These are phyloP conservation scores for Bellardia pandia DNA, from an alignment of 2,888 invertebrate species.

Conservation along the genomic window DNA sequence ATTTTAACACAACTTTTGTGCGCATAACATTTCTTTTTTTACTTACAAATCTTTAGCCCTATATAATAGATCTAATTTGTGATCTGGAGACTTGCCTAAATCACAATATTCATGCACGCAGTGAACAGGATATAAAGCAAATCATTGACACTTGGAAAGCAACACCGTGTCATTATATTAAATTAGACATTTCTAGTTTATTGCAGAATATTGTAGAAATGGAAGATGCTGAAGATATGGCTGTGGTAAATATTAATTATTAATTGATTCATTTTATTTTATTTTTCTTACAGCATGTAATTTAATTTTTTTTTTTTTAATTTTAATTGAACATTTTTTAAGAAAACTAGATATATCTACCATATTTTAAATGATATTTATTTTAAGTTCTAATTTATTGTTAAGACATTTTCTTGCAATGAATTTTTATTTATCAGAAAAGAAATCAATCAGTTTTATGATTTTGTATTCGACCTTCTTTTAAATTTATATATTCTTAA, in stretches of 20 bases:
- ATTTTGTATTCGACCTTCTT: neutral
- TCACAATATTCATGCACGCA: constrained; percentile 93
- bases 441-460: neutral
- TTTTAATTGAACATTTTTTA: constrained; percentile 2
- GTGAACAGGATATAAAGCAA: constrained; percentile 90
- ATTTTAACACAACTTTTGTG: constrained; percentile 13
- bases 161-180: constrained; percentile 92
- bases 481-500: neutral
- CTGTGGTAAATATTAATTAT: constrained; percentile 80
- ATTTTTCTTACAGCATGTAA: constrained; percentile 30
- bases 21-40: constrained; percentile 29
- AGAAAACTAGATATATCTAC: neutral
- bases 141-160: constrained; percentile 90
- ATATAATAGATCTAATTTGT: constrained; percentile 93
- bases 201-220: constrained; percentile 94
- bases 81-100: constrained; percentile 91
- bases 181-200: constrained; percentile 92
- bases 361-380: neutral
- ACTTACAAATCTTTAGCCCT: constrained; percentile 87
- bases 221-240: constrained; percentile 88
- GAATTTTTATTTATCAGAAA: neutral
- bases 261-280: constrained; percentile 1
- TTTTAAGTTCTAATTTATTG: constrained; percentile 20
- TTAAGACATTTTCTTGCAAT: neutral
- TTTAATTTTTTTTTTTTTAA: neutral